A percentile compares a stretch with the other conserved stretches of the same genome.
phyloP scores from a whole-genome alignment of 2,113 vertebrate species.

The Poeciliopsis occidentalis region DNA sequence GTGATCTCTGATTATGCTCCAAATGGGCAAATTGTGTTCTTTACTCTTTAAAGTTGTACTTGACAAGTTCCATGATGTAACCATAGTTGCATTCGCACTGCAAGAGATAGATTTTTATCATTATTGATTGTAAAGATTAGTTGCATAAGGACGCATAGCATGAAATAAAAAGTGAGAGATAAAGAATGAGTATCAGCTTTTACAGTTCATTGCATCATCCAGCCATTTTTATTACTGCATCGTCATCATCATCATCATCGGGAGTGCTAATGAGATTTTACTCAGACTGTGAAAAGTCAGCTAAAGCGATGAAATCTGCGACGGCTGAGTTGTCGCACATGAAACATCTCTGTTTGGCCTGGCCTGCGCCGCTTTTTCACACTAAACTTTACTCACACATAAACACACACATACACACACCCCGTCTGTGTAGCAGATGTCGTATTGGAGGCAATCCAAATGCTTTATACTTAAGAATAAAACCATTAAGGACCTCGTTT shows the following conservation, averaged over 20 bases:
- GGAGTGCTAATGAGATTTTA: slow-evolving; percentile 24
- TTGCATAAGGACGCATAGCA: not conserved
- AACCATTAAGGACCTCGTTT: slow-evolving; percentile 14
- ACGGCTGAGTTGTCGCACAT: slow-evolving; percentile 7
- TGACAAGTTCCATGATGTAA: too few species aligned
- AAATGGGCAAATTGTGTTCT: not conserved
- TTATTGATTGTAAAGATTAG: not conserved
- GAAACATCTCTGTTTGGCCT: not conserved
- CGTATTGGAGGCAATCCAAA: slow-evolving; percentile 30
- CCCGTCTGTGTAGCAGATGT: slow-evolving; percentile 32
- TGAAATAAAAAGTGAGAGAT: not conserved
- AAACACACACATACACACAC: not conserved
- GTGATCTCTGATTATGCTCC: too few species aligned
- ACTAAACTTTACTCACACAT: slow-evolving; percentile 2
- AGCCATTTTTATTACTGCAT: not conserved
- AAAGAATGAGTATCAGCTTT: not conserved
- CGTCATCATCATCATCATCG: slow-evolving; percentile 3
- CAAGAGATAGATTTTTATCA: not conserved
- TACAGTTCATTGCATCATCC: slow-evolving; percentile 26
- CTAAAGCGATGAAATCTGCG: slow-evolving; percentile 19
- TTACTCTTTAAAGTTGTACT: not conserved
- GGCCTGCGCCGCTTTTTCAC: slow-evolving; percentile 10
- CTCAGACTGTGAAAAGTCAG: slow-evolving; percentile 7
- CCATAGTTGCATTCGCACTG: not conserved
- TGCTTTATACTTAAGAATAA: slow-evolving; percentile 44